Percentiles rank a stretch among this genome's conserved stretches.
Evolutionary conservation across 2,113 vertebrate genomes (phyloP).

Genomic region (Solea solea): DNA sequence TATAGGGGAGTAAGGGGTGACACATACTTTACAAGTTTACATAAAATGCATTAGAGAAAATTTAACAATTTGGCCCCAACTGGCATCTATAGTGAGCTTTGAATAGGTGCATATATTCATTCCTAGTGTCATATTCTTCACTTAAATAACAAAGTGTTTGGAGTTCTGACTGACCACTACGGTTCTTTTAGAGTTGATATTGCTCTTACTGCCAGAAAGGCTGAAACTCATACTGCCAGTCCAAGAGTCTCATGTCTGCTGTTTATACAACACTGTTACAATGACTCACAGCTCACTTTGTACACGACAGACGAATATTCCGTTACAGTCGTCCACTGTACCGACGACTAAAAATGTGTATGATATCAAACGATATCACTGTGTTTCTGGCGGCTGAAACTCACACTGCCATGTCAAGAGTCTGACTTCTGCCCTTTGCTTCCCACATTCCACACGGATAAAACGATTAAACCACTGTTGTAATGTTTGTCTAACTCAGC

Average conservation of each 20-base stretch:
- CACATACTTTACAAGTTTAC: constrained; percentile 29
- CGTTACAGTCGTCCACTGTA: constrained; percentile 24
- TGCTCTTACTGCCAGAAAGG: constrained; percentile 74
- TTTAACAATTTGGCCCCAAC: constrained; percentile 15
- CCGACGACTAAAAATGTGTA: constrained; percentile 28
- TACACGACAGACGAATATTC: constrained; percentile 10
- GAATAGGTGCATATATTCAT: constrained; percentile 3
- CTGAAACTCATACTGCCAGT: constrained; percentile 83
- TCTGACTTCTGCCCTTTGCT: constrained; percentile 66
- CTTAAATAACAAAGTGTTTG: constrained; percentile 9
- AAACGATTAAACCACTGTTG: constrained; percentile 23
- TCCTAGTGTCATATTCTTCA: constrained; percentile 18
- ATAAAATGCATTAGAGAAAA: constrained; percentile 14
- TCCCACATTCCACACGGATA: constrained; percentile 79
- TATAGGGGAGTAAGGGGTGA: constrained; percentile 1
- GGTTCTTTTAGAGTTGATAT: constrained; percentile 51
- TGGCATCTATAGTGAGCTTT: constrained; percentile 11
- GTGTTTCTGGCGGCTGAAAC: constrained; percentile 60
- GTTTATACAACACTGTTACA: constrained; percentile 45
- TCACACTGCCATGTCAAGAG: constrained; percentile 82
- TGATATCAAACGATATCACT: constrained; percentile 35
- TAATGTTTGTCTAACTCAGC: constrained; percentile 16
- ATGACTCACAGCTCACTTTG: constrained; percentile 23
- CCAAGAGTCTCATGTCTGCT: constrained; percentile 80
- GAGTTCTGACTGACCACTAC: constrained; percentile 38